Evolutionary conservation across 1,140 invertebrate species (phyloP).

Genomic region (Scaptomyza graminum): DNA sequence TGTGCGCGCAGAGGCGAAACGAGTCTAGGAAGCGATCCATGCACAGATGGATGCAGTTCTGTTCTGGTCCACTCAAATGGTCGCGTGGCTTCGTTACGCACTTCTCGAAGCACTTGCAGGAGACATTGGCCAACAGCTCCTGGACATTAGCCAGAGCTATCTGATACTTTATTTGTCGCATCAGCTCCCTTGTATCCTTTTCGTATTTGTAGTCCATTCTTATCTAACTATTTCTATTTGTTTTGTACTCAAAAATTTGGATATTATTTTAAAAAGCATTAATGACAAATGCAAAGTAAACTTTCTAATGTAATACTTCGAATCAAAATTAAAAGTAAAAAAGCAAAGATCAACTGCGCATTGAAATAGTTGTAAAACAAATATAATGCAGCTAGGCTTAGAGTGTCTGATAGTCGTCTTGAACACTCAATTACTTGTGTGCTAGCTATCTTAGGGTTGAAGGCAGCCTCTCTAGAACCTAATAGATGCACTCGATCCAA

Average conservation of each 20-base stretch:
- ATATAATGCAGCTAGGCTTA: too few relatives aligned
- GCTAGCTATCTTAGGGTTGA: background rate
- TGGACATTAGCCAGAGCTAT: constrained; percentile 38
- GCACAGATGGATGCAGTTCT: constrained; percentile 31
- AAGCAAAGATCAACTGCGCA: too few relatives aligned
- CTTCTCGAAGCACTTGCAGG: constrained; percentile 42
- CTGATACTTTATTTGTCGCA: constrained; percentile 29
- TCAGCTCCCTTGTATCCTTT: constrained; percentile 9
- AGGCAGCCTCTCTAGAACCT: background rate
- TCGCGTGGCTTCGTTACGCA: constrained; percentile 26
- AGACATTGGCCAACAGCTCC: constrained; percentile 31
- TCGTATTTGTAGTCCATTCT: constrained; percentile 10
- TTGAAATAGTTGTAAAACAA: too few relatives aligned
- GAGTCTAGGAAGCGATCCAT: constrained; percentile 46
- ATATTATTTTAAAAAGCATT: background rate
- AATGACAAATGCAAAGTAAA: background rate
- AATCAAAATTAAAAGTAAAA: too few relatives aligned
- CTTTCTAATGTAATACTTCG: background rate
- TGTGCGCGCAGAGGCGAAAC: constrained; percentile 37
- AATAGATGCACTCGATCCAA: constrained; percentile 2
- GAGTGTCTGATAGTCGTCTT: too few relatives aligned
- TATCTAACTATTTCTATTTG: too few relatives aligned
- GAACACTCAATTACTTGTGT: too few relatives aligned
- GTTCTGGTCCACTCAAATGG: constrained; percentile 20
- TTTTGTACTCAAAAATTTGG: background rate